A percentile compares a stretch with the other conserved stretches of the same genome.
phyloP scores from a whole-genome alignment of 2,113 vertebrate genomes.

The Pygoscelis antarcticus region DNA sequence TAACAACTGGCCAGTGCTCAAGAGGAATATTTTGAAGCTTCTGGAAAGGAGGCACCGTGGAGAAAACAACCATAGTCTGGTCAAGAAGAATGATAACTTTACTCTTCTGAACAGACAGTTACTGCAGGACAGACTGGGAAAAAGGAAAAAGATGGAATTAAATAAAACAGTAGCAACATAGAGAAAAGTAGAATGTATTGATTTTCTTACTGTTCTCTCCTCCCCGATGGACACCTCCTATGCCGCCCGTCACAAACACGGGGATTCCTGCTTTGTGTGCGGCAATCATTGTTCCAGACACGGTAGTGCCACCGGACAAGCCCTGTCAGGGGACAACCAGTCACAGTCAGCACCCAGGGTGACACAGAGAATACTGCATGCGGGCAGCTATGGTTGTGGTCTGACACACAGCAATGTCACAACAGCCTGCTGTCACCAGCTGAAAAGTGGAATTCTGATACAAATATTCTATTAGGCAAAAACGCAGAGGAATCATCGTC shows the following conservation, averaged over 20 bases:
- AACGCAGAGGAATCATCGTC: fast-evolving
- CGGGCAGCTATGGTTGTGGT: background rate
- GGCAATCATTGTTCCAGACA: conserved; percentile 87
- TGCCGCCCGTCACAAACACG: conserved; percentile 89
- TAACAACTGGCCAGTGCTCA: background rate
- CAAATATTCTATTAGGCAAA: background rate
- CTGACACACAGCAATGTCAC: background rate
- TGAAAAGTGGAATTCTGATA: background rate
- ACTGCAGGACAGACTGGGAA: background rate
- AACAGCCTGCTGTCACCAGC: background rate
- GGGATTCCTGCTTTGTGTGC: conserved; percentile 84
- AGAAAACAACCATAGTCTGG: background rate
- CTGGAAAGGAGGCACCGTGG: background rate
- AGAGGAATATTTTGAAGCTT: background rate
- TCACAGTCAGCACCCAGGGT: background rate
- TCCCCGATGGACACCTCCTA: conserved; percentile 88
- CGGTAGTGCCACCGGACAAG: conserved; percentile 87
- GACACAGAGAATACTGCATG: background rate
- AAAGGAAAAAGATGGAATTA: background rate
- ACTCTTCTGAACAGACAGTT: background rate
- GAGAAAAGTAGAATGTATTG: background rate
- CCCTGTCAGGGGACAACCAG: conserved; percentile 70
- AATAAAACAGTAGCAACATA: background rate
- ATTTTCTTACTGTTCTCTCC: conserved; percentile 84
- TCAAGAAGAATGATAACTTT: background rate